These are phyloP conservation scores for Oreotrochilus melanogaster DNA, from an alignment of 2,113 vertebrate species.

Conservation along the genomic window DNA sequence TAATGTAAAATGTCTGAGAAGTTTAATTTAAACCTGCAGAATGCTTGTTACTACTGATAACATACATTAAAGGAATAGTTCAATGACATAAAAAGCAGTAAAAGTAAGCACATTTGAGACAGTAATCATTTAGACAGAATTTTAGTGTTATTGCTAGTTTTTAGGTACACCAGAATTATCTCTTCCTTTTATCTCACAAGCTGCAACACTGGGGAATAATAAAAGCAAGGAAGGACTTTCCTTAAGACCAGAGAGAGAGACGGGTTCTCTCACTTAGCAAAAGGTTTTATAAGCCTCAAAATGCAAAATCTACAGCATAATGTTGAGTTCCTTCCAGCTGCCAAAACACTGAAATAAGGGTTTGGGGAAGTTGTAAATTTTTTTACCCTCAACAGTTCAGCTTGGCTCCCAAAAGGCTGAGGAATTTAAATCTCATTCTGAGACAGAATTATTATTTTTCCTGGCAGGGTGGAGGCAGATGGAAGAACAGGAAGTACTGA, in stretches of 20 bases:
- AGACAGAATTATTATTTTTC: not conserved
- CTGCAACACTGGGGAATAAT: not conserved
- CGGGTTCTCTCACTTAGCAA: not conserved
- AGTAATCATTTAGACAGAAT: not conserved
- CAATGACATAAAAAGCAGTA: not conserved
- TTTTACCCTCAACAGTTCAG: not conserved
- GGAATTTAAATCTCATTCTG: not conserved
- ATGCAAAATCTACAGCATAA: not conserved
- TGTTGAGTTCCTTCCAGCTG: not conserved
- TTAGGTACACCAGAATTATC: not conserved
- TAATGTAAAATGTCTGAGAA: not conserved
- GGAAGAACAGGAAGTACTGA: not conserved
- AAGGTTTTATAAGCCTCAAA: not conserved
- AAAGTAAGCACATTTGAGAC: not conserved
- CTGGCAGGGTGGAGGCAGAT: too few species aligned
- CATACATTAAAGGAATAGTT: not conserved
- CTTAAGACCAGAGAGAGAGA: not conserved
- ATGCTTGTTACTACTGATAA: not conserved
- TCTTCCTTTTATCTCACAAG: not conserved
- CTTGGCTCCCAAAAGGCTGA: not conserved
- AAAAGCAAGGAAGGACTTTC: not conserved
- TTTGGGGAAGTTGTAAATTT: not conserved
- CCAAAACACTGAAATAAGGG: not conserved
- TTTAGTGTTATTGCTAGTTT: not conserved
- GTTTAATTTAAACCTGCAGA: not conserved